These are phyloP conservation scores for Oncorhynchus clarkii DNA, from an alignment of 2,113 vertebrate species.

Conservation along the genomic window DNA sequence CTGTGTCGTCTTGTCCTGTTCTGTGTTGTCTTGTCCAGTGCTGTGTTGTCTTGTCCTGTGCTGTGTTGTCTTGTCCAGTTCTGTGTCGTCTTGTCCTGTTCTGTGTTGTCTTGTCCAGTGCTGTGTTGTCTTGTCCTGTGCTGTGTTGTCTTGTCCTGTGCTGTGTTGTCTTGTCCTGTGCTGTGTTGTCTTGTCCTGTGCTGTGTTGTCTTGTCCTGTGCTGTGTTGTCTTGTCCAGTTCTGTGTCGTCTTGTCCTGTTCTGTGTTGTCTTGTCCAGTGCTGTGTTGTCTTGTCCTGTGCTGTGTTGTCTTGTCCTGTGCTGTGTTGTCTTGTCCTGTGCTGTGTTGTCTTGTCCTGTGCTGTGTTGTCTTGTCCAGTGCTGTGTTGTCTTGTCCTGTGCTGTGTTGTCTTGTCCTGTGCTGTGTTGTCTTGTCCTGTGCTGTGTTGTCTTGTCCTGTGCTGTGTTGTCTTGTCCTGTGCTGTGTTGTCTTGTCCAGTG, in stretches of 20 bases:
- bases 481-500: constrained; percentile 25
- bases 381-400: background rate
- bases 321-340: no score
- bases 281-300: constrained; percentile 37
- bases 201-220: background rate
- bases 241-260: constrained; percentile 62
- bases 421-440: background rate
- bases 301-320: background rate
- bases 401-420: background rate
- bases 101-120: constrained; percentile 23
- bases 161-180: background rate
- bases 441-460: constrained; percentile 29
- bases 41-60: constrained; percentile 37
- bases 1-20: constrained; percentile 62
- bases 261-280: constrained; percentile 25
- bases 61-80: constrained; percentile 3
- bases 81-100: constrained; percentile 20
- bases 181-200: background rate
- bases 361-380: background rate
- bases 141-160: constrained; percentile 18
- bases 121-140: no score
- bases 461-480: constrained; percentile 62
- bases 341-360: constrained; percentile 35
- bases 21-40: constrained; percentile 25
- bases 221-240: constrained; percentile 29